A percentile compares a stretch with the other conserved stretches of the same genome.
phyloP scores from a whole-genome alignment of 92 coral and sea anemone species.

The Pocillopora grandis region DNA sequence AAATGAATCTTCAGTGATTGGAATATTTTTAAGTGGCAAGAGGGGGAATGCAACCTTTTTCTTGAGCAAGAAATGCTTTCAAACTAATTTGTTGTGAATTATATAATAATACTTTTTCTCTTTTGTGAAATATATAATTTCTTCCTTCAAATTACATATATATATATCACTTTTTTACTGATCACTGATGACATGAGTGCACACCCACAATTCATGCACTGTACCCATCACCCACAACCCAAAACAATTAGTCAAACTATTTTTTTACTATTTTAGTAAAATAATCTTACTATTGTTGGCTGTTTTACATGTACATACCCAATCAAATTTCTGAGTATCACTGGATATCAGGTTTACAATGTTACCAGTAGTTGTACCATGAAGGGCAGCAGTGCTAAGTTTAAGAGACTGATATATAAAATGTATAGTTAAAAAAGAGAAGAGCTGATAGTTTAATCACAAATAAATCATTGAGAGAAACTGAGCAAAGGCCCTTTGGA shows the following conservation, averaged over 20 bases:
- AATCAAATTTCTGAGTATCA: conserved; percentile 84
- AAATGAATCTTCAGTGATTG: too few species aligned
- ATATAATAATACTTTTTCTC: too few species aligned
- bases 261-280: not conserved
- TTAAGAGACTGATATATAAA: conserved; percentile 47
- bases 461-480: not conserved
- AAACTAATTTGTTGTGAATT: too few species aligned
- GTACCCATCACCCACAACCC: too few species aligned
- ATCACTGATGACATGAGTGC: too few species aligned
- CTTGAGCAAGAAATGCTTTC: too few species aligned
- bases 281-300: not conserved
- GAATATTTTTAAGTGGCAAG: too few species aligned
- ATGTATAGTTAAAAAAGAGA: not conserved
- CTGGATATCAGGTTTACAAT: conserved; percentile 80
- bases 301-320: conserved; percentile 46
- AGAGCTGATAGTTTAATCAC: not conserved
- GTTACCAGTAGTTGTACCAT: conserved; percentile 81
- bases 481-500: not conserved
- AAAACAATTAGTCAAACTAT: not conserved
- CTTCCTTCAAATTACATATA: too few species aligned
- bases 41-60: too few species aligned
- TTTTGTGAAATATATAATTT: too few species aligned
- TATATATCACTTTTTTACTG: too few species aligned
- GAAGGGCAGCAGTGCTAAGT: conserved; percentile 75
- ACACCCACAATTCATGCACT: too few species aligned